phyloP scores from a whole-genome alignment of 2,113 vertebrate species.

The Glaucidium brasilianum region DNA sequence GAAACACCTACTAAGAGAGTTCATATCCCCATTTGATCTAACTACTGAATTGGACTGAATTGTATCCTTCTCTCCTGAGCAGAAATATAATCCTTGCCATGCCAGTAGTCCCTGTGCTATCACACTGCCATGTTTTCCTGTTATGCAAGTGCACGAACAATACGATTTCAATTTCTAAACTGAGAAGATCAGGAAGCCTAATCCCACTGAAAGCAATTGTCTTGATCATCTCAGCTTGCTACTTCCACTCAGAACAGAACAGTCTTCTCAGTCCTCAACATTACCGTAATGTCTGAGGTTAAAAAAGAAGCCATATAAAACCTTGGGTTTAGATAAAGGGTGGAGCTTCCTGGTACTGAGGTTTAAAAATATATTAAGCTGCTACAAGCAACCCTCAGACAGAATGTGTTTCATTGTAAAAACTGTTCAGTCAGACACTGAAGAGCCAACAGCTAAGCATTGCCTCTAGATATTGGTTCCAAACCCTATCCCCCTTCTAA shows the following conservation, averaged over 20 bases:
- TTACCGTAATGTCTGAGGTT: neutral
- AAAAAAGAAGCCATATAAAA: neutral
- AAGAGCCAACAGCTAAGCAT: neutral
- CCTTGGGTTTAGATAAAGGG: neutral
- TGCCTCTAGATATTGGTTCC: neutral
- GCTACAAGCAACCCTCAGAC: neutral
- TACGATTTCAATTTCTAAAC: constrained; percentile 19
- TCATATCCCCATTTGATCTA: constrained; percentile 53
- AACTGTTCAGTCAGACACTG: neutral
- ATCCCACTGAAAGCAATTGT: neutral
- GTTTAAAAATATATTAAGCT: neutral
- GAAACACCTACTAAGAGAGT: constrained; percentile 32
- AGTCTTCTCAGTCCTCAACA: neutral
- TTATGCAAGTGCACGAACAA: constrained; percentile 19
- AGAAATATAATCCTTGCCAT: constrained; percentile 39
- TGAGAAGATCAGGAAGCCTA: neutral
- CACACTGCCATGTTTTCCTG: neutral
- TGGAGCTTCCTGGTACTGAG: neutral
- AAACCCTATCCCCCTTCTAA: neutral
- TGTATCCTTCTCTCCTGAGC: constrained; percentile 13
- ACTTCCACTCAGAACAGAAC: neutral
- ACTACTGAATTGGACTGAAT: constrained; percentile 54
- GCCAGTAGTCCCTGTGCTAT: neutral
- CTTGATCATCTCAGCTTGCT: neutral
- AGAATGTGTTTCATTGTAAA: neutral